Conservation (phyloP, 2,888 invertebrate species). For the Nephrocerus scutellatus region DNA sequence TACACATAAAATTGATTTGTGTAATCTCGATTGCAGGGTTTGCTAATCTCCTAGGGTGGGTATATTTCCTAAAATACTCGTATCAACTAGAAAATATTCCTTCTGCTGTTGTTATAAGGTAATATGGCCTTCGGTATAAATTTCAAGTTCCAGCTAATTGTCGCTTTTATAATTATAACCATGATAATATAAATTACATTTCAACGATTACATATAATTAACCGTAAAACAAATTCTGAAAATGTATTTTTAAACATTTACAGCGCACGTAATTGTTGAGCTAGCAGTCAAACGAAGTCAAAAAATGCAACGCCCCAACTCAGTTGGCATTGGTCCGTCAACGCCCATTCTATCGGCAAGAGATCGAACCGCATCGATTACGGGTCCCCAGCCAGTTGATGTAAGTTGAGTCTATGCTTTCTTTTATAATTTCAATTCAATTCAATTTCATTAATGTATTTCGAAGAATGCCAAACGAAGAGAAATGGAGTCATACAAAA, state of each 20-base stretch:
- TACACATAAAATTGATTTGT: no score
- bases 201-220: no score
- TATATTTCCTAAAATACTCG: no score
- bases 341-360: constrained; percentile 49
- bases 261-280: constrained; percentile 62
- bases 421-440: background rate
- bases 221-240: no score
- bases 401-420: constrained; percentile 52
- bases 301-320: constrained; percentile 46
- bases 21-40: no score
- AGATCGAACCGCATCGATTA: constrained; percentile 58
- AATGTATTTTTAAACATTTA: no score
- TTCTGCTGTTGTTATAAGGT: no score
- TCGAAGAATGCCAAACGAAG: constrained; percentile 74
- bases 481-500: constrained; percentile 75
- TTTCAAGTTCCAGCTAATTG: background rate
- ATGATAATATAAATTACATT: background rate
- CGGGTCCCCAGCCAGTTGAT: constrained; percentile 81
- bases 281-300: constrained; percentile 61
- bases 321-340: constrained; percentile 50
- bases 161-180: constrained; percentile 2
- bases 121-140: no score
- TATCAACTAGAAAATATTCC: no score
- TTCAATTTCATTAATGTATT: constrained; percentile 1
- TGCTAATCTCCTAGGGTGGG: no score